Evolutionary conservation across 2,113 vertebrate genomes (phyloP).

Genomic region (Typhlomys cinereus): DNA sequence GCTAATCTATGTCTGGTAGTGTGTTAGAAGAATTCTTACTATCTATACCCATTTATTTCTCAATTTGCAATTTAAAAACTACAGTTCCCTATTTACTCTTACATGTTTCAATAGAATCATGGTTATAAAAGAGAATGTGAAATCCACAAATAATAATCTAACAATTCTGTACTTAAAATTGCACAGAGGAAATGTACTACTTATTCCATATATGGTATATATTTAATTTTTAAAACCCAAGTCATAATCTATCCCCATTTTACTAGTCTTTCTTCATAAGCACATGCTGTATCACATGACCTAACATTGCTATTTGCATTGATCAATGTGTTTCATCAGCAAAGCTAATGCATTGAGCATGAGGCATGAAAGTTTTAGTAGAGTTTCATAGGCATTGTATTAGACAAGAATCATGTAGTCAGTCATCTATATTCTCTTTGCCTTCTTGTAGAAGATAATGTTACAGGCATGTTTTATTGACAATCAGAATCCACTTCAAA

Average conservation of each 20-base stretch:
- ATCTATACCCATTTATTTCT: neutral
- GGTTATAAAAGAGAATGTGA: constrained; percentile 11
- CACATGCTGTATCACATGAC: neutral
- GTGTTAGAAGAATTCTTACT: neutral
- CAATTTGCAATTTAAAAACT: constrained; percentile 47
- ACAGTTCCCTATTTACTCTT: constrained; percentile 12
- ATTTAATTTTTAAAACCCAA: neutral
- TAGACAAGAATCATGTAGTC: neutral
- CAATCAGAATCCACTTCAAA: constrained; percentile 78
- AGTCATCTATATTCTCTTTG: constrained; percentile 23
- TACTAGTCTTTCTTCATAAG: neutral
- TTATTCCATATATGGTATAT: too few species aligned
- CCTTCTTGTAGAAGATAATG: constrained; percentile 24
- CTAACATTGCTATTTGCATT: neutral
- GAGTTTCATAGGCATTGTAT: neutral
- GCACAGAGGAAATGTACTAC: neutral
- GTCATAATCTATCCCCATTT: neutral
- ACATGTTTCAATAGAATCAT: constrained; percentile 24
- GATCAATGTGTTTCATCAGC: neutral
- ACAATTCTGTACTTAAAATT: neutral
- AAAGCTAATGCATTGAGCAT: neutral
- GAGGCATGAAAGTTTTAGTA: constrained; percentile 11
- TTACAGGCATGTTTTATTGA: constrained; percentile 71
- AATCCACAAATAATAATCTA: neutral
- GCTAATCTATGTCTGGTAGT: neutral